phyloP scores from a whole-genome alignment of 2,113 vertebrate genomes.

The Spheniscus mendiculus region DNA sequence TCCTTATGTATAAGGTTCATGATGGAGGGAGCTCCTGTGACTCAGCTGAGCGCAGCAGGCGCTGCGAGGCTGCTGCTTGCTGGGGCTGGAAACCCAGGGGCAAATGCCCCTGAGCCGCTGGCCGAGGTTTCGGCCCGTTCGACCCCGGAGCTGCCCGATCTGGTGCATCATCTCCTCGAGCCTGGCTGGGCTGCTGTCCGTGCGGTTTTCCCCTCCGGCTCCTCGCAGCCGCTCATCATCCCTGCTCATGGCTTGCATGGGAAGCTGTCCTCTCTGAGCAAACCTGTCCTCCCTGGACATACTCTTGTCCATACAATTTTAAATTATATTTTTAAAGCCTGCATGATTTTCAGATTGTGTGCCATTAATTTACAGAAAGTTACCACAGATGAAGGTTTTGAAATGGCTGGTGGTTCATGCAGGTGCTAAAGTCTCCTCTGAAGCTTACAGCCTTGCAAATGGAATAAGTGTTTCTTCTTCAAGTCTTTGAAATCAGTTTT shows the following conservation, averaged over 20 bases:
- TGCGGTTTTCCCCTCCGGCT: fast-evolving
- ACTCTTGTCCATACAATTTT: not conserved
- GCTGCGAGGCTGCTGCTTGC: not conserved
- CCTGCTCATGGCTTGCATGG: fast-evolving
- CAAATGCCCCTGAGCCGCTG: fast-evolving
- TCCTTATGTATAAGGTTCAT: fast-evolving
- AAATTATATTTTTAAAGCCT: not conserved
- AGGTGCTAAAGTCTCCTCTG: not conserved
- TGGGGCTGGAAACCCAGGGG: not conserved
- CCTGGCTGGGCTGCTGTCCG: too few relatives aligned
- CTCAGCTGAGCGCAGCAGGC: not conserved
- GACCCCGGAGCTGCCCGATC: not conserved
- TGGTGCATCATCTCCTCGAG: not conserved
- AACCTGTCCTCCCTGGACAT: not conserved
- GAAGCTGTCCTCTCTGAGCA: not conserved
- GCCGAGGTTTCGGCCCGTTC: fast-evolving
- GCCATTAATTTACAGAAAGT: not conserved
- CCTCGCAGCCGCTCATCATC: fast-evolving
- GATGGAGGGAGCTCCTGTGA: not conserved
- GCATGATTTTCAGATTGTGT: not conserved
- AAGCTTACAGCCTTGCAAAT: not conserved
- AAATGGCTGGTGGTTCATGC: not conserved
- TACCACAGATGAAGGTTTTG: not conserved
- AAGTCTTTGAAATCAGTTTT: slow-evolving; percentile 1
- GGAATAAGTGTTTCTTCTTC: not conserved